These are phyloP conservation scores for Lithophane ornitopus DNA, from an alignment of 2,888 invertebrate species.

Conservation along the genomic window DNA sequence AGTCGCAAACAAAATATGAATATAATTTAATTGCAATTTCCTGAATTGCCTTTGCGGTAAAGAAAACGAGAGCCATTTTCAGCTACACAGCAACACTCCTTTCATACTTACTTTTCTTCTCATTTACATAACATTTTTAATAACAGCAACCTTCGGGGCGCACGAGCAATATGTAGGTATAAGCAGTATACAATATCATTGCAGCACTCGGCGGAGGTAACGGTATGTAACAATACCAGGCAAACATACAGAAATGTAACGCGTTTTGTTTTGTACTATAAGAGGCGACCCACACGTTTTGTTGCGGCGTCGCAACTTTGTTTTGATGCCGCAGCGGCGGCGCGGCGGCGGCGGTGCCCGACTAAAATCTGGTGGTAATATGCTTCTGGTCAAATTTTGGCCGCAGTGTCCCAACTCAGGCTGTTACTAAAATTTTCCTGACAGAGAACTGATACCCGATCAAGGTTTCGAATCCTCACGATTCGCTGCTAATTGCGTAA, in stretches of 20 bases:
- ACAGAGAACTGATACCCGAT: not conserved
- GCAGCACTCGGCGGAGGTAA: slow-evolving; percentile 38
- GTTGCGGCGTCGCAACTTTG: not conserved
- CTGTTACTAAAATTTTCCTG: not conserved
- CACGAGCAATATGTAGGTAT: slow-evolving; percentile 27
- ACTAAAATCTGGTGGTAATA: not conserved
- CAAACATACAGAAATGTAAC: slow-evolving; percentile 74
- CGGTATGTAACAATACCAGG: slow-evolving; percentile 69
- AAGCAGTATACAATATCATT: slow-evolving; percentile 39
- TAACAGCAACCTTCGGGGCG: slow-evolving; percentile 22
- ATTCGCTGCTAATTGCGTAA: too few species aligned
- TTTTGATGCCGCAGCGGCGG: not conserved
- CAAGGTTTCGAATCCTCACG: not conserved
- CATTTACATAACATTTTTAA: slow-evolving; percentile 56
- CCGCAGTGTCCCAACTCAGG: too few species aligned
- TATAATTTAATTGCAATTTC: not conserved
- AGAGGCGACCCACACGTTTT: slow-evolving; percentile 7
- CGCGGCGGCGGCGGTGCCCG: not conserved
- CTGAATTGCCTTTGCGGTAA: not conserved
- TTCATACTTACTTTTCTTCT: slow-evolving; percentile 1
- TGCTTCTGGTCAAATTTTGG: not conserved
- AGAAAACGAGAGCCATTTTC: slow-evolving; percentile 16
- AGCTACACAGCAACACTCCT: not conserved
- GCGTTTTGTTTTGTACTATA: slow-evolving; percentile 74
- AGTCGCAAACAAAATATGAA: not conserved